Evolutionary conservation across 2,888 invertebrate species (phyloP).

Genomic region (Pristionchus exspectatus): DNA sequence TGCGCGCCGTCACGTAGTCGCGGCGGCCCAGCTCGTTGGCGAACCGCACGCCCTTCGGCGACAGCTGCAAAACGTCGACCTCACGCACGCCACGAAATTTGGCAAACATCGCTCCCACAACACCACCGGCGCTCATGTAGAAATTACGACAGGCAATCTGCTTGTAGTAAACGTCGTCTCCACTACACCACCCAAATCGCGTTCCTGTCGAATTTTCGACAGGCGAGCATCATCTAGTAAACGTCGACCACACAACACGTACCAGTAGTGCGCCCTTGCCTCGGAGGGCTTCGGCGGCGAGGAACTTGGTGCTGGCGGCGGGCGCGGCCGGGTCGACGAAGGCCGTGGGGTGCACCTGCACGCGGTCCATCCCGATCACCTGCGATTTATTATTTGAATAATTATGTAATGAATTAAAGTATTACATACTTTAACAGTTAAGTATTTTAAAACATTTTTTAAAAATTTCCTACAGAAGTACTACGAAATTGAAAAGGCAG

Average conservation of each 20-base stretch:
- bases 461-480: too few species aligned
- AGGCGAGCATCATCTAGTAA: neutral
- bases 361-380: conserved; percentile 76
- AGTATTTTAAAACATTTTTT: too few species aligned
- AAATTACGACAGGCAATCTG: neutral
- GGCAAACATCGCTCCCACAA: neutral
- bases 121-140: neutral
- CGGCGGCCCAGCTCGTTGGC: conserved; percentile 78
- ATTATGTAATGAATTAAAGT: too few species aligned
- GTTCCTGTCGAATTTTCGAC: neutral
- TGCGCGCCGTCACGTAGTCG: conserved; percentile 74
- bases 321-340: conserved; percentile 78
- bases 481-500: neutral
- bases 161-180: neutral
- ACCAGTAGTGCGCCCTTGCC: conserved; percentile 78
- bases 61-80: conserved; percentile 49
- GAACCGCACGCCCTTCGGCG: conserved; percentile 72
- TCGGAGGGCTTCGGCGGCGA: conserved; percentile 78
- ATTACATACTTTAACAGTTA: too few species aligned
- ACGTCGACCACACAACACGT: neutral
- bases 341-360: conserved; percentile 77
- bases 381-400: neutral
- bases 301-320: conserved; percentile 75
- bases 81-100: neutral
- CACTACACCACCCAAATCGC: neutral